Conservation (phyloP, 2,888 invertebrate species). For the Coleophora flavipennella region DNA sequence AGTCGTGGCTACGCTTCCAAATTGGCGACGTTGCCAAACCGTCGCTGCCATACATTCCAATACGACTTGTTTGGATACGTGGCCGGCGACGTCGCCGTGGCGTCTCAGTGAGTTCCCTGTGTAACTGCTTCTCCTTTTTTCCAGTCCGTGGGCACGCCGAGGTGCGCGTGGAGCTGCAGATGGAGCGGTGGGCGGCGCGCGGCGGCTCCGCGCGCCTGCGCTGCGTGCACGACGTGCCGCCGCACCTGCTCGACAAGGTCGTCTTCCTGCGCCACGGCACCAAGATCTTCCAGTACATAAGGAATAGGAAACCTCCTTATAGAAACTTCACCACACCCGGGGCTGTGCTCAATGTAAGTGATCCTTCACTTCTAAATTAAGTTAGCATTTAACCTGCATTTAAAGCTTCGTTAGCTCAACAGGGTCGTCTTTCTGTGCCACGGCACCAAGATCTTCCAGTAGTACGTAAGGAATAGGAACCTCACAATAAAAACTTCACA, state of each 20-base stretch:
- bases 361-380: too few relatives aligned
- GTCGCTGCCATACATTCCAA: too few relatives aligned
- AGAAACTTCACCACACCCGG: slow-evolving; percentile 78
- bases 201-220: slow-evolving; percentile 80
- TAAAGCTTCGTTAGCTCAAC: too few relatives aligned
- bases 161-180: slow-evolving; percentile 76
- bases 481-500: slow-evolving; percentile 79
- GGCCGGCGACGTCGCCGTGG: too few relatives aligned
- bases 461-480: slow-evolving; percentile 82
- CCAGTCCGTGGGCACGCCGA: slow-evolving; percentile 65
- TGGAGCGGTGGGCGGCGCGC: slow-evolving; percentile 81
- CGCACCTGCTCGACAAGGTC: slow-evolving; percentile 83
- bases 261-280: slow-evolving; percentile 79
- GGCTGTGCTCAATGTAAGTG: slow-evolving; percentile 81
- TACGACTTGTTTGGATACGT: too few relatives aligned
- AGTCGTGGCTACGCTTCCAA: too few relatives aligned
- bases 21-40: too few relatives aligned
- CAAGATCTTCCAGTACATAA: slow-evolving; percentile 87
- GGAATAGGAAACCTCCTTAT: slow-evolving; percentile 82
- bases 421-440: slow-evolving; percentile 83
- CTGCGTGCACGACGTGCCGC: slow-evolving; percentile 83
- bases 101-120: too few relatives aligned
- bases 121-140: too few relatives aligned
- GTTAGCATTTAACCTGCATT: too few relatives aligned
- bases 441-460: slow-evolving; percentile 84